A percentile compares a stretch with the other conserved stretches of the same genome.
Evolutionary conservation across 92 coral and sea anemone species (phyloP).

Genomic region (Actinostola sp.): DNA sequence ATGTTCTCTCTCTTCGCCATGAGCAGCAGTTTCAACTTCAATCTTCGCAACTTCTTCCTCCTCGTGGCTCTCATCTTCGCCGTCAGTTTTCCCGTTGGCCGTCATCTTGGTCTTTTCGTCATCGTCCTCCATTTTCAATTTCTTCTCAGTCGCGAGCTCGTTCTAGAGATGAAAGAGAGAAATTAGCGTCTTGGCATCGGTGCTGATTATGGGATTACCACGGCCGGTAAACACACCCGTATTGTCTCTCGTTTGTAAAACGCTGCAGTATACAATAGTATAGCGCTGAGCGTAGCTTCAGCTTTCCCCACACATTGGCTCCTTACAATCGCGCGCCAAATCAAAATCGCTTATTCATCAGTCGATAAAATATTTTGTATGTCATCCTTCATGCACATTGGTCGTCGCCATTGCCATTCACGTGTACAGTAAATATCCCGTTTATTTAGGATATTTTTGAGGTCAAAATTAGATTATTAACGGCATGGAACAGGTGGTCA

Average conservation of each 20-base stretch:
- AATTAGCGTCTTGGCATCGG: not conserved
- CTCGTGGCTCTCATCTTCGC: constrained; percentile 33
- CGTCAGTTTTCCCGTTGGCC: constrained; percentile 73
- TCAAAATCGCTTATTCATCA: constrained; percentile 31
- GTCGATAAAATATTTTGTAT: not conserved
- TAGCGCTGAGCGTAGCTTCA: not conserved
- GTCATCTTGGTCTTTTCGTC: constrained; percentile 54
- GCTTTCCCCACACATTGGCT: constrained; percentile 11
- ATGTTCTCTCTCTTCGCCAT: constrained; percentile 85
- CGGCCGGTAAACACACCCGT: not conserved
- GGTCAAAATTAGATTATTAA: constrained; percentile 64
- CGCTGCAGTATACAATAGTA: not conserved
- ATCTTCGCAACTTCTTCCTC: constrained; percentile 61
- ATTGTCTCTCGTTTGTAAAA: not conserved
- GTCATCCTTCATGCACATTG: constrained; percentile 32
- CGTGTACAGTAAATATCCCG: constrained; percentile 42
- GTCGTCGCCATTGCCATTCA: constrained; percentile 24
- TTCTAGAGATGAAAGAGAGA: constrained; percentile 8
- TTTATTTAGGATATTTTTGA: constrained; percentile 52
- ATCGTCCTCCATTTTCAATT: constrained; percentile 38
- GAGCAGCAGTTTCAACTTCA: constrained; percentile 51
- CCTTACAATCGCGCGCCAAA: constrained; percentile 25
- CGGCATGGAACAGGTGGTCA: constrained; percentile 50
- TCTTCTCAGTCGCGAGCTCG: constrained; percentile 3
- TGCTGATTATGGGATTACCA: not conserved